A percentile compares a stretch with the other conserved stretches of the same genome.
Conservation (phyloP, 2,888 invertebrate genomes). For the Dromius quadrimaculatus region DNA sequence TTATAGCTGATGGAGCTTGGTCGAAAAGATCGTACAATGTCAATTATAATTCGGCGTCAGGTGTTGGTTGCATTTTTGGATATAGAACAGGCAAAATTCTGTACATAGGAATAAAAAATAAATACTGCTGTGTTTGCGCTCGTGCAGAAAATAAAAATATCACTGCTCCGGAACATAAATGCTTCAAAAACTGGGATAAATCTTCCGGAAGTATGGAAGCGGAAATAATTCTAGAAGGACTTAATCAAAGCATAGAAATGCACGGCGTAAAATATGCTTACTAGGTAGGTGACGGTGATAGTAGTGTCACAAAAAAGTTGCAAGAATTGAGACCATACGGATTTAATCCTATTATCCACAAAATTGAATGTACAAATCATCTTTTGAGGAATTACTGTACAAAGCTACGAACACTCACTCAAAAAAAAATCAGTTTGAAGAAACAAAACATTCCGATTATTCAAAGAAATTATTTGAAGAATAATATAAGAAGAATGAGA, state of each 20-base stretch:
- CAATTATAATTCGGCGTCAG: slow-evolving; percentile 16
- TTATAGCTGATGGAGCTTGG: too few relatives aligned
- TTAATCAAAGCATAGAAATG: slow-evolving; percentile 4
- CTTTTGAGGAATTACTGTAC: slow-evolving; percentile 41
- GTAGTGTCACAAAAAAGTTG: slow-evolving; percentile 24
- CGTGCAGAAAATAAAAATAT: slow-evolving; percentile 12
- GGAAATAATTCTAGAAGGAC: slow-evolving; percentile 42
- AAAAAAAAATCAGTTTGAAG: slow-evolving; percentile 16
- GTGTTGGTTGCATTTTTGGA: slow-evolving; percentile 35
- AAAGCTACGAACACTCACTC: not conserved
- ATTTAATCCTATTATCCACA: slow-evolving; percentile 23
- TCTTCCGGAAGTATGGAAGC: slow-evolving; percentile 41
- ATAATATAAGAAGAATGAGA: slow-evolving; percentile 1
- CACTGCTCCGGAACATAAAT: not conserved
- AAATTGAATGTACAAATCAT: slow-evolving; percentile 46
- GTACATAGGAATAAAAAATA: slow-evolving; percentile 30
- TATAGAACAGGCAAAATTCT: slow-evolving; percentile 32
- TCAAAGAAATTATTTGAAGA: not conserved
- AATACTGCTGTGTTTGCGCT: slow-evolving; percentile 38
- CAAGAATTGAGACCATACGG: slow-evolving; percentile 26
- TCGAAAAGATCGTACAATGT: not conserved
- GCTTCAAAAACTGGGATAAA: slow-evolving; percentile 36
- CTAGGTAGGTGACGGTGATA: slow-evolving; percentile 43
- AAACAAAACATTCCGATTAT: not conserved
- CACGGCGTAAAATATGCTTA: slow-evolving; percentile 32